Evolutionary conservation across 1,140 invertebrate genomes (phyloP).

Genomic region (Drosophila oshimai): DNA sequence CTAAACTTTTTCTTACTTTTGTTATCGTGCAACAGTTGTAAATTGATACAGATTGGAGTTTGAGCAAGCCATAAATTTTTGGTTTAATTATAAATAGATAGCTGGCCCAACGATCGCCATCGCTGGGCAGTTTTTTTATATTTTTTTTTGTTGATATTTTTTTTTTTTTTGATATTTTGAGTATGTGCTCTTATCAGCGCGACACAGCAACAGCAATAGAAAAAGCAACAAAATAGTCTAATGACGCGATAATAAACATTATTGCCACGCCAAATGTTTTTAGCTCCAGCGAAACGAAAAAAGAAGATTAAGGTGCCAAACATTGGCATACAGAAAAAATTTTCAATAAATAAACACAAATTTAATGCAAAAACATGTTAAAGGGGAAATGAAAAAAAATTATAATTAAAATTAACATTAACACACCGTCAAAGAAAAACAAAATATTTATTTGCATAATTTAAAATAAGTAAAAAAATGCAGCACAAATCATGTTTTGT

Average conservation of each 20-base stretch:
- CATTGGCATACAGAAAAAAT: not conserved
- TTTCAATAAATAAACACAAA: too few species aligned
- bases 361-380: too few species aligned
- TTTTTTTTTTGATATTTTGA: slow-evolving; percentile 46
- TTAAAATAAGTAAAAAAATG: too few species aligned
- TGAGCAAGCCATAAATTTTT: slow-evolving; percentile 40
- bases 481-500: too few species aligned
- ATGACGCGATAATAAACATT: slow-evolving; percentile 65
- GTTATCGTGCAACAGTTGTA: slow-evolving; percentile 21
- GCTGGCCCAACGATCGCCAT: slow-evolving; percentile 19
- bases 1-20: slow-evolving; percentile 15
- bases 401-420: too few species aligned
- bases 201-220: slow-evolving; percentile 24
- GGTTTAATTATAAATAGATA: slow-evolving; percentile 47
- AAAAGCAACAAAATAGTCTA: slow-evolving; percentile 18
- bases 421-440: too few species aligned
- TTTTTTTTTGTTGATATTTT: too few species aligned
- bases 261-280: slow-evolving; percentile 54
- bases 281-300: slow-evolving; percentile 6
- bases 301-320: not conserved
- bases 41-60: slow-evolving; percentile 31
- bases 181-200: slow-evolving; percentile 47
- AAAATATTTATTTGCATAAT: too few species aligned
- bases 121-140: slow-evolving; percentile 4
- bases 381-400: too few species aligned